Conservation (phyloP, 1,140 invertebrate species). For the Cydia pomonella region DNA sequence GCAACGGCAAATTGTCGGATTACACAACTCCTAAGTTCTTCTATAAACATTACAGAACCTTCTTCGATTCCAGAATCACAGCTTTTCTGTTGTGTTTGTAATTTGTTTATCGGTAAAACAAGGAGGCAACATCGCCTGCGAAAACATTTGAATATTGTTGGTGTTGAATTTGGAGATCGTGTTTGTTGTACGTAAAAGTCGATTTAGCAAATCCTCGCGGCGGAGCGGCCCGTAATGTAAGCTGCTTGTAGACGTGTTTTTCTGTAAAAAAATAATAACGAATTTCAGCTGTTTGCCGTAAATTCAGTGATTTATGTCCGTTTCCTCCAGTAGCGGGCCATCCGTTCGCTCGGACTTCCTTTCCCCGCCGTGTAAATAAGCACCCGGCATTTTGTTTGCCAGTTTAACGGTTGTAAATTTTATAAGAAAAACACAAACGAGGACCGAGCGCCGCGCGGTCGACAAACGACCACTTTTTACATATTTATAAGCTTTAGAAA, state of each 20-base stretch:
- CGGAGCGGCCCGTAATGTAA: constrained; percentile 42
- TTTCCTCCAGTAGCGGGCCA: constrained; percentile 58
- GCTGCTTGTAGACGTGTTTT: constrained; percentile 52
- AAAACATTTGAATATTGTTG: constrained; percentile 54
- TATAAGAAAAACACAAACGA: constrained; percentile 56
- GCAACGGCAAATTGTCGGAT: constrained; percentile 72
- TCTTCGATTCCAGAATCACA: constrained; percentile 56
- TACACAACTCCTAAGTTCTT: constrained; percentile 74
- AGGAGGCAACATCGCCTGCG: constrained; percentile 44
- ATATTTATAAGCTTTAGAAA: constrained; percentile 59
- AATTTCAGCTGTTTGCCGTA: constrained; percentile 63
- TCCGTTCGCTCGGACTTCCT: constrained; percentile 67
- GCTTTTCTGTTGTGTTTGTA: constrained; percentile 57
- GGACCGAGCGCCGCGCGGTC: constrained; percentile 36
- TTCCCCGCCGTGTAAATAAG: constrained; percentile 69
- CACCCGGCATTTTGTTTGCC: constrained; percentile 61
- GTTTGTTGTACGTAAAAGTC: constrained; percentile 52
- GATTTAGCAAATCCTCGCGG: constrained; percentile 56
- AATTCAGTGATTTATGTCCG: constrained; percentile 71
- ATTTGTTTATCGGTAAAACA: constrained; percentile 48
- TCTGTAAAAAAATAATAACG: constrained; percentile 62
- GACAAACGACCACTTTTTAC: constrained; percentile 47
- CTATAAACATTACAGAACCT: constrained; percentile 67
- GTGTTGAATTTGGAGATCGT: constrained; percentile 50
- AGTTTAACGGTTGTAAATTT: constrained; percentile 69